Evolutionary conservation across 92 coral and sea anemone species (phyloP).

Genomic region (Siderastrea siderea): DNA sequence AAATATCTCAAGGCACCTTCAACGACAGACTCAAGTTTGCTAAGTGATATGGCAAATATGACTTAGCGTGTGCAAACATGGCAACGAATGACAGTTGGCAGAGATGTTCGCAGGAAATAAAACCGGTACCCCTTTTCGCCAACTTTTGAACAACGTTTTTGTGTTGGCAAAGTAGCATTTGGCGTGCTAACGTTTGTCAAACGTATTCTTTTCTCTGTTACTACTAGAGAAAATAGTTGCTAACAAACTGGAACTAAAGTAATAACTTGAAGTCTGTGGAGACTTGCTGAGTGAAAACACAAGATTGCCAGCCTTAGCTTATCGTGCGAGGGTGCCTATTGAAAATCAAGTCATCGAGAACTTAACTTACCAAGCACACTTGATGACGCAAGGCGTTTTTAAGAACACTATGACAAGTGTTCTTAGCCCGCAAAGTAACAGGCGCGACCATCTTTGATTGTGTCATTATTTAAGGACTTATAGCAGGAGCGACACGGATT

Average conservation of each 20-base stretch:
- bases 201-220: background rate
- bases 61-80: background rate
- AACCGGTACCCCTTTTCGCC: no score
- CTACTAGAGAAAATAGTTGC: no score
- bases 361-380: conserved; percentile 18
- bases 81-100: background rate
- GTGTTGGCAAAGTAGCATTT: background rate
- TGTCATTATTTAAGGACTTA: conserved; percentile 3
- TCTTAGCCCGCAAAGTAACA: background rate
- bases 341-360: background rate
- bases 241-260: no score
- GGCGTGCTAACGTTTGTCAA: background rate
- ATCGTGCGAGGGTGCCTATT: background rate
- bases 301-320: background rate
- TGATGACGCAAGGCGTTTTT: background rate
- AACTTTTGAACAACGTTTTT: background rate
- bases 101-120: no score
- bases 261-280: no score
- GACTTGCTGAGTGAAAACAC: no score
- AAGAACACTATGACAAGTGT: background rate
- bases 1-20: background rate
- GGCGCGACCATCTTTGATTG: conserved; percentile 42
- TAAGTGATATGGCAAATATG: background rate
- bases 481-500: background rate
- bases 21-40: background rate